phyloP scores from a whole-genome alignment of 1,140 invertebrate genomes.

The Gerris buenoi region DNA sequence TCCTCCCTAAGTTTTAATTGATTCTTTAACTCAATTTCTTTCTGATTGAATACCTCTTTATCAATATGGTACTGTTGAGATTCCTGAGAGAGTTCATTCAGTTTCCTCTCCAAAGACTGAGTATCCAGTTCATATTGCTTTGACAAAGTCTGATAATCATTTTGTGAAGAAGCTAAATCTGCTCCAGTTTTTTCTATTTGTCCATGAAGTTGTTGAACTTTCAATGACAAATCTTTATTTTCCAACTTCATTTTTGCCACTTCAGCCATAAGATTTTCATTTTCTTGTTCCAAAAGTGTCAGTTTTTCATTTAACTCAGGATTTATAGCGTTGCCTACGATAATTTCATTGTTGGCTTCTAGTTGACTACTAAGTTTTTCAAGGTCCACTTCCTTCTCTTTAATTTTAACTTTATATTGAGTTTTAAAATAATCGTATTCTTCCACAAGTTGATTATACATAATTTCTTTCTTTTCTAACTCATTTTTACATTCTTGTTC shows the following conservation, averaged over 20 bases:
- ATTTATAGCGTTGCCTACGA: not conserved
- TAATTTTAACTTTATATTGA: not conserved
- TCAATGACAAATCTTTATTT: not conserved
- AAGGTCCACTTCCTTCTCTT: not conserved
- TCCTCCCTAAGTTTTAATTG: conserved; percentile 13
- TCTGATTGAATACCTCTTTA: conserved; percentile 13
- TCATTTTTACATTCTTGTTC: conserved; percentile 9
- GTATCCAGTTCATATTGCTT: not conserved
- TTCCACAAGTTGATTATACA: conserved; percentile 4
- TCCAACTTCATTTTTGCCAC: conserved; percentile 1
- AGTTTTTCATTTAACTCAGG: conserved; percentile 3
- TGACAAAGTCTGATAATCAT: not conserved
- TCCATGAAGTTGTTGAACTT: not conserved
- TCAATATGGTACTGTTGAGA: conserved; percentile 11
- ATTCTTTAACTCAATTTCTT: conserved; percentile 11
- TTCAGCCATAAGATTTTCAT: conserved; percentile 3
- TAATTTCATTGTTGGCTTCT: not conserved
- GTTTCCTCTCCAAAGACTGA: not conserved
- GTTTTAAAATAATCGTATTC: conserved; percentile 11
- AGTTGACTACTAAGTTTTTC: not conserved
- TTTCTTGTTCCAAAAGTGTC: conserved; percentile 8
- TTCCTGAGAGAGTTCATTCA: not conserved
- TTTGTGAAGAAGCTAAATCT: not conserved
- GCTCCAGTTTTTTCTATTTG: not conserved
- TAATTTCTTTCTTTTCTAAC: not conserved